Conservation (phyloP, 2,113 vertebrate genomes). For the Platysternon megacephalum region DNA sequence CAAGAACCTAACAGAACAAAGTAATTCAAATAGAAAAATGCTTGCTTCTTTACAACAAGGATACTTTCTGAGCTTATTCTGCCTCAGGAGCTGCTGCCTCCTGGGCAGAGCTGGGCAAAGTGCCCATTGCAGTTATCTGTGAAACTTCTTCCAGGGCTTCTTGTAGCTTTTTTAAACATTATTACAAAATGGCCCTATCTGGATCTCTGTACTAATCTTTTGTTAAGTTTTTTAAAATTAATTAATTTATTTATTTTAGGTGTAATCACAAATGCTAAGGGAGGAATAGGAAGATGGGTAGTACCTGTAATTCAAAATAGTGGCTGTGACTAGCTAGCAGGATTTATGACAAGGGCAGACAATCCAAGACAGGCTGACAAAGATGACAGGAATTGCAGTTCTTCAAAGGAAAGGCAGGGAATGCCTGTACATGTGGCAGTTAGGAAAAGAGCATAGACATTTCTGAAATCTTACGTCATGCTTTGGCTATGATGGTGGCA, state of each 20-base stretch:
- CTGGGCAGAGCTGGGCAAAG: slow-evolving; percentile 9
- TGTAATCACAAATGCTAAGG: neutral
- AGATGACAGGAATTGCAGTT: slow-evolving; percentile 9
- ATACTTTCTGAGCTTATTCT: neutral
- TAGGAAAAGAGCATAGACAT: neutral
- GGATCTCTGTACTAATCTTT: neutral
- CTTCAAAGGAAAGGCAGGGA: neutral
- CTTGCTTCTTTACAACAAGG: neutral
- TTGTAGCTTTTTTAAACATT: slow-evolving; percentile 14
- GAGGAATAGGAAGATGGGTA: neutral
- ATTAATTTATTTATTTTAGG: neutral
- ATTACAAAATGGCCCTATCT: slow-evolving; percentile 5
- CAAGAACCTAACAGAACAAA: neutral
- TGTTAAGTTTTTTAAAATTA: neutral
- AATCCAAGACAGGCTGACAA: neutral
- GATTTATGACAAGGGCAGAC: neutral
- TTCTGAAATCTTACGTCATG: neutral
- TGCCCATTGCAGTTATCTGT: slow-evolving; percentile 15
- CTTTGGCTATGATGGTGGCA: neutral
- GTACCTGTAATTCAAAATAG: neutral
- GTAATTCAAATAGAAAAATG: neutral
- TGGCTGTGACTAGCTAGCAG: slow-evolving; percentile 41
- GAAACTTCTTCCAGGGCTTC: slow-evolving; percentile 6
- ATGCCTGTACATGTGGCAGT: neutral
- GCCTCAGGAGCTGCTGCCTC: neutral